Conservation (phyloP, 1,140 invertebrate genomes). For the Helicorthomorpha holstii region DNA sequence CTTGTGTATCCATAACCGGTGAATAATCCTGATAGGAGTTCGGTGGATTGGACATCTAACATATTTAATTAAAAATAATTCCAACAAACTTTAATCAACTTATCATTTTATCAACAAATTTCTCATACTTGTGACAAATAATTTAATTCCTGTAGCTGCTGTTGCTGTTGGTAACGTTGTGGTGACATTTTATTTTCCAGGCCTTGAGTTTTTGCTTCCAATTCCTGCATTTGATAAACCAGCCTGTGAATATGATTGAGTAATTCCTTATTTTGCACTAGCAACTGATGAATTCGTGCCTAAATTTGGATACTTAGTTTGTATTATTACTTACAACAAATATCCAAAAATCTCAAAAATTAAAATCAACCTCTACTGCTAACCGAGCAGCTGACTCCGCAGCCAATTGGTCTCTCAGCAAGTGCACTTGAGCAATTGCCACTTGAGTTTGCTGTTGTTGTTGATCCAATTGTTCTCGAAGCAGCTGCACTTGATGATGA, state of each 20-base stretch:
- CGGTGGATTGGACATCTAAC: too few species aligned
- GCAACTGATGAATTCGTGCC: constrained; percentile 78
- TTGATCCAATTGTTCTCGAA: constrained; percentile 80
- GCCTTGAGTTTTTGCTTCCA: constrained; percentile 38
- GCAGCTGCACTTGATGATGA: constrained; percentile 60
- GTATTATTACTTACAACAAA: too few species aligned
- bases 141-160: not conserved
- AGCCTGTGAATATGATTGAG: constrained; percentile 80
- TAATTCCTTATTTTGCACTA: constrained; percentile 86
- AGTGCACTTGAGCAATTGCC: constrained; percentile 73
- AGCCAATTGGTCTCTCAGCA: constrained; percentile 80
- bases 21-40: constrained; percentile 14
- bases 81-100: too few species aligned
- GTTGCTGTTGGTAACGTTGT: not conserved
- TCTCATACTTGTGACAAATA: not conserved
- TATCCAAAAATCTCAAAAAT: too few species aligned
- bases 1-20: constrained; percentile 13
- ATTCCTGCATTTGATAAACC: constrained; percentile 62
- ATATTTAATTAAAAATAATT: too few species aligned
- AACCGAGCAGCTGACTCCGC: constrained; percentile 83
- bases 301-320: too few species aligned
- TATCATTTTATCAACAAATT: too few species aligned
- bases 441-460: constrained; percentile 85
- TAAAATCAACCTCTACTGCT: constrained; percentile 73
- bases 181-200: not conserved